These are phyloP conservation scores for Mechanitis mazaeus DNA, from an alignment of 2,888 invertebrate species.

Conservation along the genomic window DNA sequence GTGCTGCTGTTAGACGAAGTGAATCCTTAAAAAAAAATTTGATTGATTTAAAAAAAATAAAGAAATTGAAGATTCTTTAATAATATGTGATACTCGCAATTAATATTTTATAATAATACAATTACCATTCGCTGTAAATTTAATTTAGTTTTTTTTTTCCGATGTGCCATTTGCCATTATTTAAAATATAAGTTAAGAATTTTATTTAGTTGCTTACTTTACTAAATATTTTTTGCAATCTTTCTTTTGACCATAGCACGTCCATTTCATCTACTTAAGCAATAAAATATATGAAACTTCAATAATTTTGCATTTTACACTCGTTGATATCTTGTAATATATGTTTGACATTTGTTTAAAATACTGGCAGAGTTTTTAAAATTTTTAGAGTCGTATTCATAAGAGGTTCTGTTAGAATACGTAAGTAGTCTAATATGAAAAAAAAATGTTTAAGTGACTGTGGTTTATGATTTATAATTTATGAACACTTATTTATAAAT, in stretches of 20 bases:
- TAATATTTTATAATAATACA: slow-evolving; percentile 4
- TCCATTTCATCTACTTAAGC: slow-evolving; percentile 36
- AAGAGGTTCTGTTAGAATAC: no score
- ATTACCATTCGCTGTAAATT: slow-evolving; percentile 13
- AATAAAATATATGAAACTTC: slow-evolving; percentile 21
- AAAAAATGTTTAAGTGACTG: no score
- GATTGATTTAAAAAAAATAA: background rate
- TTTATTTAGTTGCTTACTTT: slow-evolving; percentile 31
- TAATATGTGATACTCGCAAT: no score
- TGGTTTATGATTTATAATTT: no score
- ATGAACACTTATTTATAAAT: no score
- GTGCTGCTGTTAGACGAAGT: slow-evolving; percentile 28
- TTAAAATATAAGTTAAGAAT: slow-evolving; percentile 13
- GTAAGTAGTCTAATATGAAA: no score
- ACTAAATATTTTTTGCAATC: slow-evolving; percentile 39
- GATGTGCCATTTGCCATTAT: slow-evolving; percentile 8
- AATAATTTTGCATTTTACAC: slow-evolving; percentile 22
- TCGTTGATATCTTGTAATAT: background rate
- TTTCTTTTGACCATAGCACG: slow-evolving; percentile 42
- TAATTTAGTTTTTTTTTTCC: slow-evolving; percentile 14
- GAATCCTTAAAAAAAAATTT: slow-evolving; percentile 33
- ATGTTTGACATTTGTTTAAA: background rate
- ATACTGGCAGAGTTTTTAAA: background rate
- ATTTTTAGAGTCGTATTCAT: no score
- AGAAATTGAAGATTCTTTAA: no score